phyloP scores from a whole-genome alignment of 2,797 vertebrate species.

The Fundulus diaphanus region DNA sequence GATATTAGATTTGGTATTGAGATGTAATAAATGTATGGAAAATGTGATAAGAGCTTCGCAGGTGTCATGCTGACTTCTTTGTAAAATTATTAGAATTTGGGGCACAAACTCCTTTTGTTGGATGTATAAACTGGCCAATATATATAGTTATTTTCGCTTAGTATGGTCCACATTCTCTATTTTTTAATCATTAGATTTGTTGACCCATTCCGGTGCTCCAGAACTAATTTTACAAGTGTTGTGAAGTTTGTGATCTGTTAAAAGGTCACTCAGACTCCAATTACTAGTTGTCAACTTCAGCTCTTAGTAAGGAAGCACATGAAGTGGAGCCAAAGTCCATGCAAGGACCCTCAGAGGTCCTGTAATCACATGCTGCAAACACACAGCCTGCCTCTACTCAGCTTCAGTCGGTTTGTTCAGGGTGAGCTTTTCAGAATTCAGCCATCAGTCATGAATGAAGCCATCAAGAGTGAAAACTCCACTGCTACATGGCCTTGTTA shows the following conservation, averaged over 20 bases:
- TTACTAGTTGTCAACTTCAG: slow-evolving; percentile 35
- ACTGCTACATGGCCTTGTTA: background rate
- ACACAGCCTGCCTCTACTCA: background rate
- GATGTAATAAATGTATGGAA: slow-evolving; percentile 34
- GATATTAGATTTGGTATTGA: slow-evolving; percentile 36
- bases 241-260: slow-evolving; percentile 39
- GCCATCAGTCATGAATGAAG: background rate
- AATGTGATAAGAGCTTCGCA: slow-evolving; percentile 50
- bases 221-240: slow-evolving; percentile 52
- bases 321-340: slow-evolving; percentile 7
- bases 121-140: slow-evolving; percentile 11
- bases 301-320: slow-evolving; percentile 26
- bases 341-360: slow-evolving; percentile 19
- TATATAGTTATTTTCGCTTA: slow-evolving; percentile 31
- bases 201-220: slow-evolving; percentile 40
- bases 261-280: slow-evolving; percentile 42
- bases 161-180: slow-evolving; percentile 22
- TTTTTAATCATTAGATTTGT: slow-evolving; percentile 33
- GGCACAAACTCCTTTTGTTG: background rate
- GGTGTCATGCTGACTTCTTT: slow-evolving; percentile 41
- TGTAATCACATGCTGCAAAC: slow-evolving; percentile 6
- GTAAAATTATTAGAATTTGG: slow-evolving; percentile 13
- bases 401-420: background rate
- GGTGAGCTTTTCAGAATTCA: background rate
- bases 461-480: background rate